phyloP scores from a whole-genome alignment of 1,140 invertebrate genomes.

The Drosophila sp. region DNA sequence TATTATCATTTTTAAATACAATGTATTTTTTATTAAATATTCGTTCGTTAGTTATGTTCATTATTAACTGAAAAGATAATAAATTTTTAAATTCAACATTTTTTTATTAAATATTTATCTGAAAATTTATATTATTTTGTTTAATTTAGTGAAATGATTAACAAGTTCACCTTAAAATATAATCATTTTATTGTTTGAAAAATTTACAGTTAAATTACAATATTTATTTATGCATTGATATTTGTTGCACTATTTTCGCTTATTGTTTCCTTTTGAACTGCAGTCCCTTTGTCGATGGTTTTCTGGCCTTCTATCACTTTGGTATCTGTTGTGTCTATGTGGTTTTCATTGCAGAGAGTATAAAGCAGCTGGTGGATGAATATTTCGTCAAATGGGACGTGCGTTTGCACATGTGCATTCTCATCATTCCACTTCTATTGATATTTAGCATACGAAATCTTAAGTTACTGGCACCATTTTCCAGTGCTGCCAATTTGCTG shows the following conservation, averaged over 20 bases:
- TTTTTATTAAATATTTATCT: no score
- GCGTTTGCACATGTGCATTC: slow-evolving; percentile 84
- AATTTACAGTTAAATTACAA: no score
- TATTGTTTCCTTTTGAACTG: slow-evolving; percentile 6
- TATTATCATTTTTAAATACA: no score
- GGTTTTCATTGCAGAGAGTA: slow-evolving; percentile 92
- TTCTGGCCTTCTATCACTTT: slow-evolving; percentile 93
- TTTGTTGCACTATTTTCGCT: slow-evolving; percentile 1
- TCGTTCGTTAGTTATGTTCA: no score
- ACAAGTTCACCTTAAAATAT: no score
- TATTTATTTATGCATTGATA: background rate
- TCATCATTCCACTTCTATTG: slow-evolving; percentile 89
- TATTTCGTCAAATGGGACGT: slow-evolving; percentile 84
- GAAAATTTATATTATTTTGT: no score
- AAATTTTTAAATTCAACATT: no score
- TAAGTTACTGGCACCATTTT: slow-evolving; percentile 92
- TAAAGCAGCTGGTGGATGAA: slow-evolving; percentile 87
- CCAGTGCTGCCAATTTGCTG: slow-evolving; percentile 91
- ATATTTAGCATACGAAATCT: slow-evolving; percentile 91
- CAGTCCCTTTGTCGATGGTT: slow-evolving; percentile 87
- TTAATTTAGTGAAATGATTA: no score
- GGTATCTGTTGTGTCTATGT: slow-evolving; percentile 96
- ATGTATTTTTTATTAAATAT: no score
- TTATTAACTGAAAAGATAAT: no score
- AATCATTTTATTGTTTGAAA: no score